These are phyloP conservation scores for Nudaria mundana DNA, from an alignment of 2,888 invertebrate genomes.

Conservation along the genomic window DNA sequence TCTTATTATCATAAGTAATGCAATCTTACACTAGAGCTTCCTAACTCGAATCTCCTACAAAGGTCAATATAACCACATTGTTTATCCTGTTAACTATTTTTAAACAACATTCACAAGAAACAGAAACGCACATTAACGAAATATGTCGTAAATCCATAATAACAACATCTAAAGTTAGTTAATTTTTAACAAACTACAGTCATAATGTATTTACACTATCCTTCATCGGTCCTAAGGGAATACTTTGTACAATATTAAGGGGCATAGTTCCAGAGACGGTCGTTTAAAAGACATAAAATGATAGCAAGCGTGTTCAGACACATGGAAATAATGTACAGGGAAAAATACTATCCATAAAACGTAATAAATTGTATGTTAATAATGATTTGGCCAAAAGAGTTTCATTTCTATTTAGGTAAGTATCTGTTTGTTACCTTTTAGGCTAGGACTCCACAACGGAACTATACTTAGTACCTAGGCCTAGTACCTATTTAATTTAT, in stretches of 20 bases:
- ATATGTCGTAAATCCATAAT: slow-evolving; percentile 28
- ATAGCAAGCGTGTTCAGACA: slow-evolving; percentile 5
- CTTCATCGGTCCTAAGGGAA: slow-evolving; percentile 15
- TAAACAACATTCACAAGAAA: slow-evolving; percentile 5
- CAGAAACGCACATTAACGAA: slow-evolving; percentile 6
- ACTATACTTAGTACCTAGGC: no score
- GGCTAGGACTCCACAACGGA: no score
- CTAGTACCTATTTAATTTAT: no score
- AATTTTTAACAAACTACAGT: slow-evolving; percentile 29
- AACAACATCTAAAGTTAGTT: slow-evolving; percentile 20
- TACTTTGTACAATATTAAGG: slow-evolving; percentile 21
- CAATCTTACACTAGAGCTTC: neutral
- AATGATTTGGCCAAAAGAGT: no score
- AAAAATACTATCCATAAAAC: no score
- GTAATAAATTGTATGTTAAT: no score
- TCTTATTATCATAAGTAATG: neutral
- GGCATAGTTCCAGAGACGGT: slow-evolving; percentile 20
- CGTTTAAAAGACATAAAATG: slow-evolving; percentile 37
- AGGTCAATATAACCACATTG: neutral
- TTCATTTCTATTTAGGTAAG: no score
- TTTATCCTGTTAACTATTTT: neutral
- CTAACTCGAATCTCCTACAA: no score
- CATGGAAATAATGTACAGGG: slow-evolving; percentile 8
- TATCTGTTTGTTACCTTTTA: no score
- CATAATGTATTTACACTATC: slow-evolving; percentile 25